A percentile compares a stretch with the other conserved stretches of the same genome.
Evolutionary conservation across 2,888 invertebrate genomes (phyloP).

Genomic region (Cosmia pyralina): DNA sequence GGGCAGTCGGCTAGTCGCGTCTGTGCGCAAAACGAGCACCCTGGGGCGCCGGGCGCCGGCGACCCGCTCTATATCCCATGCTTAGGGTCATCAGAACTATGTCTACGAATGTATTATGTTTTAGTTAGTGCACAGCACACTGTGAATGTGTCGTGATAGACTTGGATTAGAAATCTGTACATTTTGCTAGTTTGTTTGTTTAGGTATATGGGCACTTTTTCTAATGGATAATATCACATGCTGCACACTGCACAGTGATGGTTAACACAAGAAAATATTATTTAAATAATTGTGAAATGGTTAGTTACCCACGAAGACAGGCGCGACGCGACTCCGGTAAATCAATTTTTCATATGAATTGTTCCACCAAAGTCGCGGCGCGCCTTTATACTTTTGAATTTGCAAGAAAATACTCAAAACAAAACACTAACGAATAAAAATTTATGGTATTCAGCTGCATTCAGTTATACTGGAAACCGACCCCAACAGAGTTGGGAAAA

Average conservation of each 20-base stretch:
- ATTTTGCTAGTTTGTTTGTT: background rate
- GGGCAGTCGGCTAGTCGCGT: constrained; percentile 76
- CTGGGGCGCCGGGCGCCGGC: constrained; percentile 68
- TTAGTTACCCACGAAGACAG: too few relatives aligned
- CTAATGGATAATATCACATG: background rate
- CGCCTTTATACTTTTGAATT: too few relatives aligned
- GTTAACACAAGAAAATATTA: too few relatives aligned
- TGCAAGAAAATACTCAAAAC: background rate
- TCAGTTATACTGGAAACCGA: too few relatives aligned
- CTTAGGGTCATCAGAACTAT: constrained; percentile 55
- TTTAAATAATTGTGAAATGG: too few relatives aligned
- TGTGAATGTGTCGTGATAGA: background rate
- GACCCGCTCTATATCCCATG: constrained; percentile 65
- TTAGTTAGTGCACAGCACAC: constrained; percentile 3
- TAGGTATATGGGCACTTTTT: background rate
- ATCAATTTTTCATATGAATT: too few relatives aligned
- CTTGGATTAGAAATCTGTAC: background rate
- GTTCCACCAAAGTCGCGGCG: too few relatives aligned
- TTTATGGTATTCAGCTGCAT: background rate
- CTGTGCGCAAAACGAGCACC: constrained; percentile 71
- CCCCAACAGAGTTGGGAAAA: too few relatives aligned
- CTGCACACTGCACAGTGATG: too few relatives aligned
- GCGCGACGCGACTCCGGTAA: too few relatives aligned
- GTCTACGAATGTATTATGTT: constrained; percentile 20
- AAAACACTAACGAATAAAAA: constrained; percentile 27